Base-by-base conservation (phyloP, 2,797 vertebrate genomes). In the Pteronotus mesoamericanus region DNA sequence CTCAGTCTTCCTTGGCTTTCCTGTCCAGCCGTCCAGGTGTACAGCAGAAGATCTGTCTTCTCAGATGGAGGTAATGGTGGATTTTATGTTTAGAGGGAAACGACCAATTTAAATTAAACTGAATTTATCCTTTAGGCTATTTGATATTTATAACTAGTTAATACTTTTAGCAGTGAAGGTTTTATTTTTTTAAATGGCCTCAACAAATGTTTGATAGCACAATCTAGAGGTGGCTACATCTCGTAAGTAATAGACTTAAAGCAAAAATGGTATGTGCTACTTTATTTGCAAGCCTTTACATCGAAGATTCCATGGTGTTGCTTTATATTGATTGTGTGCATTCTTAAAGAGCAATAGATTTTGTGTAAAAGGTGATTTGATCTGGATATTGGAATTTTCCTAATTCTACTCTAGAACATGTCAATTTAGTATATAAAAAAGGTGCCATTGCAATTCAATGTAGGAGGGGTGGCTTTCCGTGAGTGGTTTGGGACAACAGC, bases 71-170 rank as follows among this genome's bases (percentile, higher is more conserved):
- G 22, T 75, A 34, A 69, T 48, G 21, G 32, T 86, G 51, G 44
- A 26, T 46, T 91, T 86, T 89, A 26, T n/a, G 69, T 82, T 64
- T 89, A 51, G 46, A 64, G 89, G 80, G 51, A 86, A 92, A 69
- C 37, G 24, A 48, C 66, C 46, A 44, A 24, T 71, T 86, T 86
- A 83, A 66, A 29, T 29, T 19, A 89, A 88, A 66, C 22, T 64
- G 44, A 75, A 72, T 72, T 44, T 66, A 71, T 74, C 80, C 22
- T 84, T 92, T 78, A 78, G 37, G 10, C 34, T 83, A 24, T 71
- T 86, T 80, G 57, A 34, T 92, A 91, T 66, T 72, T 95, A 74
- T 86, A 88, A 85, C 15, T 69, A 93, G 39, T 93, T 66, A 91
- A 46, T 75, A 37, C 16, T 86, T 89, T 61, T 64, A 94, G 37